Percentiles rank a stretch among this genome's conserved stretches.
Evolutionary conservation across 1,140 invertebrate species (phyloP).

Genomic region (Papilio aristodemus): DNA sequence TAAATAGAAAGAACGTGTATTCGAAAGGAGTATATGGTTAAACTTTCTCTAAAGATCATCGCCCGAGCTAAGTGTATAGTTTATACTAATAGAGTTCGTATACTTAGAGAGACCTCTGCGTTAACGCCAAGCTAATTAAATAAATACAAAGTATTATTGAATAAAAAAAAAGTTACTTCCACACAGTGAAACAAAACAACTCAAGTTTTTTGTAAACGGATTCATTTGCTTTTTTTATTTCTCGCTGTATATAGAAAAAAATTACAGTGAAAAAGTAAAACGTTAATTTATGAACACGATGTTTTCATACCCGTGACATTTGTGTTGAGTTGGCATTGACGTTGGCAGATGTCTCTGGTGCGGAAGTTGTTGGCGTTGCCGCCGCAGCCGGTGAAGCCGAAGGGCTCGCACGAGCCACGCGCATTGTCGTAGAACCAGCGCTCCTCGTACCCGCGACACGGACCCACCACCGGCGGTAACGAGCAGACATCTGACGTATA

Average conservation of each 20-base stretch:
- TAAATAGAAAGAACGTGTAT: neutral
- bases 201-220: no score
- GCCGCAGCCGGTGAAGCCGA: constrained; percentile 93
- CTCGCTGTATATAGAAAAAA: no score
- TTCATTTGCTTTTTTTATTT: no score
- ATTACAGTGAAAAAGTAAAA: neutral
- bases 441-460: constrained; percentile 89
- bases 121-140: no score
- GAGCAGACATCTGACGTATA: constrained; percentile 84
- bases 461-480: constrained; percentile 87
- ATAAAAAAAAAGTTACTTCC: no score
- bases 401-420: constrained; percentile 85
- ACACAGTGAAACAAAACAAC: no score
- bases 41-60: neutral
- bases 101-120: no score
- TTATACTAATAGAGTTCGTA: no score
- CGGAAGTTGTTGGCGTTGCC: constrained; percentile 94
- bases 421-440: constrained; percentile 91
- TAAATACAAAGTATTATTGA: no score
- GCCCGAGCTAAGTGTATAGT: neutral
- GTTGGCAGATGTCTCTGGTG: constrained; percentile 85
- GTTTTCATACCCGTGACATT: constrained; percentile 35
- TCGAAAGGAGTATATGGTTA: neutral
- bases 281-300: neutral
- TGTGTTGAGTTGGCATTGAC: constrained; percentile 40